Conservation (phyloP, 2,888 invertebrate genomes). For the Pheosia tremula region DNA sequence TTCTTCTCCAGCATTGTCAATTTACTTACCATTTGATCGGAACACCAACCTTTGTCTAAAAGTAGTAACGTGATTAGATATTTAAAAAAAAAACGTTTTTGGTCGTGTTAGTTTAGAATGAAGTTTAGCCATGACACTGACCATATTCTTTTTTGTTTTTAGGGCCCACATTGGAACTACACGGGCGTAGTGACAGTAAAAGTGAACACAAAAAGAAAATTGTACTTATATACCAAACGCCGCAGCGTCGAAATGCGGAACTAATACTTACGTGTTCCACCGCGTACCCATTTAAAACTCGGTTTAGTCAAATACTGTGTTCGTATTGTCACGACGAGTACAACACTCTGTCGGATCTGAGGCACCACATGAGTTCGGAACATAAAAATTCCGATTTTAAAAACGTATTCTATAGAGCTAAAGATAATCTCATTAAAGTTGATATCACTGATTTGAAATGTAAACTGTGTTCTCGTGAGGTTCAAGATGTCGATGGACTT, state of each 20-base stretch:
- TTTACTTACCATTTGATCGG: too few relatives aligned
- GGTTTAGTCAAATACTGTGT: slow-evolving; percentile 74
- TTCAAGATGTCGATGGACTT: slow-evolving; percentile 64
- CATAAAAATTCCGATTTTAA: slow-evolving; percentile 67
- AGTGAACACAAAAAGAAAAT: slow-evolving; percentile 74
- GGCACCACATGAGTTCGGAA: slow-evolving; percentile 66
- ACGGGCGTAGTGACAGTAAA: slow-evolving; percentile 67
- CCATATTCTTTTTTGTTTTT: slow-evolving; percentile 80
- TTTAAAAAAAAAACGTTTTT: slow-evolving; percentile 4
- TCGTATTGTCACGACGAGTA: slow-evolving; percentile 73
- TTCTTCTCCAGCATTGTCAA: too few relatives aligned
- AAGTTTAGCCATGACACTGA: slow-evolving; percentile 63
- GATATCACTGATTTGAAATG: slow-evolving; percentile 75
- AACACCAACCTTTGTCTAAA: too few relatives aligned
- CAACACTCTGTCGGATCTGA: slow-evolving; percentile 58
- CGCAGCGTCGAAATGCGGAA: slow-evolving; percentile 77
- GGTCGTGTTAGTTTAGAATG: slow-evolving; percentile 28
- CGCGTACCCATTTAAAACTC: slow-evolving; percentile 75
- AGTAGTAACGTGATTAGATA: too few relatives aligned
- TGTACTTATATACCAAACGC: slow-evolving; percentile 73
- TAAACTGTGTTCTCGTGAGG: slow-evolving; percentile 62
- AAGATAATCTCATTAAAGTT: slow-evolving; percentile 73
- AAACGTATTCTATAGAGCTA: slow-evolving; percentile 74
- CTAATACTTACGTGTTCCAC: slow-evolving; percentile 70
- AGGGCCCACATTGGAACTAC: slow-evolving; percentile 77